phyloP scores from a whole-genome alignment of 2,113 vertebrate species.

The Hippocampus mohnikei region DNA sequence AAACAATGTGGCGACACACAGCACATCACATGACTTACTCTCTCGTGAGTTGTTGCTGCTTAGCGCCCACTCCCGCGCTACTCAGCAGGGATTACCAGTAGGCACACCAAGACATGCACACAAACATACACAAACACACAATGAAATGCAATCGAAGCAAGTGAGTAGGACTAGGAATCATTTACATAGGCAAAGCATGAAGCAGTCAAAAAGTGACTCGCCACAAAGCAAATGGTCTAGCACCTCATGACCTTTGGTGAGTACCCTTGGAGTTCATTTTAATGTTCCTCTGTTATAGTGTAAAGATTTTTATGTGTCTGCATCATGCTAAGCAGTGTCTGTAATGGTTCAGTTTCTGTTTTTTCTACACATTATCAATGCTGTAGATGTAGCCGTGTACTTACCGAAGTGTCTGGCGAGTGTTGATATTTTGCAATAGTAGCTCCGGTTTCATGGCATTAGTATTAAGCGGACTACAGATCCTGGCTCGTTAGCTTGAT shows the following conservation, averaged over 20 bases:
- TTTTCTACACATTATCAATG: not conserved
- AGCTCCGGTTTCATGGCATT: too few species aligned
- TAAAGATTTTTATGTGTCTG: not conserved
- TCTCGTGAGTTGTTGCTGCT: constrained; percentile 59
- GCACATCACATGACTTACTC: constrained; percentile 44
- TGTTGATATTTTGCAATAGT: too few species aligned
- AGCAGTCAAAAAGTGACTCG: not conserved
- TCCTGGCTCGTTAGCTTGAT: not conserved
- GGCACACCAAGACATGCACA: constrained; percentile 38
- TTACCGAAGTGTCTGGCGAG: too few species aligned
- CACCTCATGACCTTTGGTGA: constrained; percentile 49
- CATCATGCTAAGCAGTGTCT: not conserved
- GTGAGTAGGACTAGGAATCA: constrained; percentile 16
- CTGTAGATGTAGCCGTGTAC: not conserved
- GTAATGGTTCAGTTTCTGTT: not conserved
- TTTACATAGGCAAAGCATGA: constrained; percentile 9
- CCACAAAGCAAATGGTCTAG: constrained; percentile 31
- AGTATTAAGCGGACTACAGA: too few species aligned
- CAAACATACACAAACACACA: constrained; percentile 24
- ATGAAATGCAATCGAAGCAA: constrained; percentile 20
- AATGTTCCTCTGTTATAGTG: not conserved
- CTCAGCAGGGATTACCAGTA: constrained; percentile 63
- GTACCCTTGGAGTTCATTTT: constrained; percentile 42
- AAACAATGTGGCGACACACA: constrained; percentile 19
- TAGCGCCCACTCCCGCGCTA: constrained; percentile 54